These are phyloP conservation scores for Sphinx pinastri DNA, from an alignment of 2,888 invertebrate genomes.

Conservation along the genomic window DNA sequence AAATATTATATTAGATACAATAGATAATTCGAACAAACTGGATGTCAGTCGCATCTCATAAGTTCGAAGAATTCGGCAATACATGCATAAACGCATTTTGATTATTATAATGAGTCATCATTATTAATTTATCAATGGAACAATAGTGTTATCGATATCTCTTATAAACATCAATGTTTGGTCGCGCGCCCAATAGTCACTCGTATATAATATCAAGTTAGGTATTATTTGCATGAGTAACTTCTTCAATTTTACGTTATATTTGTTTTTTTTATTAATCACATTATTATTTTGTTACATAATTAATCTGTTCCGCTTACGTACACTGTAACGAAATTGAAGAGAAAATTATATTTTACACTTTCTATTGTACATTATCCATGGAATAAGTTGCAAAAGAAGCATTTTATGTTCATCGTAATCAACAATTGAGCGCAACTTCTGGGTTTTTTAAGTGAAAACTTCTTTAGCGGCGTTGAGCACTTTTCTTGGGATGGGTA, in stretches of 20 bases:
- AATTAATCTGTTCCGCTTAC: constrained; percentile 25
- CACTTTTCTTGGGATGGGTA: no score
- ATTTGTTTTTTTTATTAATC: background rate
- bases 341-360: constrained; percentile 31
- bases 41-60: no score
- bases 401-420: background rate
- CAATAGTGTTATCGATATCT: constrained; percentile 52
- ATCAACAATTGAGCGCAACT: background rate
- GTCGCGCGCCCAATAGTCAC: constrained; percentile 37
- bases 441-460: background rate
- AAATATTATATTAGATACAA: no score
- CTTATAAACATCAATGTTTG: constrained; percentile 54
- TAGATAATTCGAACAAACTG: no score
- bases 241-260: background rate
- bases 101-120: constrained; percentile 43
- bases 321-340: constrained; percentile 24
- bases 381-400: background rate
- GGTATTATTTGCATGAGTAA: constrained; percentile 24
- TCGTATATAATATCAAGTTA: constrained; percentile 37
- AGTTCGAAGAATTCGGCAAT: background rate
- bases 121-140: constrained; percentile 47
- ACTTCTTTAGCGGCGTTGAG: no score
- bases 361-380: constrained; percentile 7
- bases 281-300: constrained; percentile 6
- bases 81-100: constrained; percentile 33